Evolutionary conservation across 1,140 invertebrate species (phyloP).

Genomic region (Drosophila rufa): DNA sequence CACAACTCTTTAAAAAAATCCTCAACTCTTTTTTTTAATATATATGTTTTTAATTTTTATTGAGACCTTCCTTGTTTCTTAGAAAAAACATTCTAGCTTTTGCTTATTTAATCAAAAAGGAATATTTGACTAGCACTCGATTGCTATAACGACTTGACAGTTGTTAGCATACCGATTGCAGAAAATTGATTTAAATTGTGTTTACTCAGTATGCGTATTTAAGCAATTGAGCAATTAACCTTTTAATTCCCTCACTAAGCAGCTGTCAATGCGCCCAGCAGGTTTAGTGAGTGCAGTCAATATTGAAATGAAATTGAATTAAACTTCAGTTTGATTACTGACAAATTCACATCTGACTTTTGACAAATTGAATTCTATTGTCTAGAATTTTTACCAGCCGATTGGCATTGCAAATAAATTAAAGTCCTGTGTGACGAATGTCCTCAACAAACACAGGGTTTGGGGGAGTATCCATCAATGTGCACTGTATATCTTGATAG

Average conservation of each 20-base stretch:
- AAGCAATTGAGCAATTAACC: slow-evolving; percentile 25
- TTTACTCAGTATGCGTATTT: not conserved
- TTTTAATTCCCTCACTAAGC: slow-evolving; percentile 32
- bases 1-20: too few species aligned
- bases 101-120: not conserved
- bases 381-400: slow-evolving; percentile 20
- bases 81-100: too few species aligned
- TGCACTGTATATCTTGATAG: slow-evolving; percentile 14
- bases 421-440: slow-evolving; percentile 18
- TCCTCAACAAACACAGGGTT: slow-evolving; percentile 8
- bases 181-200: slow-evolving; percentile 18
- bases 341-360: slow-evolving; percentile 40
- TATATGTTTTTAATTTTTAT: too few species aligned
- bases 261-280: slow-evolving; percentile 31
- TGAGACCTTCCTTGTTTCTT: not conserved
- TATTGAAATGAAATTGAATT: slow-evolving; percentile 44
- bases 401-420: slow-evolving; percentile 21
- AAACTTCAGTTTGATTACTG: slow-evolving; percentile 24
- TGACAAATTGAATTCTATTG: slow-evolving; percentile 41
- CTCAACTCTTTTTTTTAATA: too few species aligned
- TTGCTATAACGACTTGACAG: not conserved
- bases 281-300: slow-evolving; percentile 29
- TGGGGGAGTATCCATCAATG: slow-evolving; percentile 25
- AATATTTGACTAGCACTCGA: slow-evolving; percentile 3
- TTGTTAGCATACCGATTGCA: not conserved